Conservation (phyloP, 1,140 invertebrate genomes). For the Apis florea region DNA sequence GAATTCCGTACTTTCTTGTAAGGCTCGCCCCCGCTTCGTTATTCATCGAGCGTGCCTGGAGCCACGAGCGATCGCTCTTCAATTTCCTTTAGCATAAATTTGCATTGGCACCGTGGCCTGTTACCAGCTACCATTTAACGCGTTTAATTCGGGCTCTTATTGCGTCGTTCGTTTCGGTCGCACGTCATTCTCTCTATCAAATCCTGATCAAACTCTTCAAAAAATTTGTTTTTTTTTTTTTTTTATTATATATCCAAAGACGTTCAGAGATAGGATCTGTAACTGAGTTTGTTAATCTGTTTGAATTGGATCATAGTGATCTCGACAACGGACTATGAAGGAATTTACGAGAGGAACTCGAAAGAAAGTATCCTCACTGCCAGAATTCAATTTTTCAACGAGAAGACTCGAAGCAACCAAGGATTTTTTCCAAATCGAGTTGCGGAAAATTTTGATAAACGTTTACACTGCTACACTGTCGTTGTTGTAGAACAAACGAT, state of each 20-base stretch:
- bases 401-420: background rate
- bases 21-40: conserved; percentile 32
- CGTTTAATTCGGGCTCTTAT: conserved; percentile 25
- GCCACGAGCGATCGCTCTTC: conserved; percentile 55
- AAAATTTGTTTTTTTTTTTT: too few relatives aligned
- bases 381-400: conserved; percentile 14
- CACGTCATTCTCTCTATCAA: conserved; percentile 32
- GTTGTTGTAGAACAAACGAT: background rate
- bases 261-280: background rate
- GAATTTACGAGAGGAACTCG: background rate
- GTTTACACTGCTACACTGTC: background rate
- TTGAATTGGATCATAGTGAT: too few relatives aligned
- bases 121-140: conserved; percentile 35
- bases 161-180: conserved; percentile 41
- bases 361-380: conserved; percentile 21
- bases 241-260: too few relatives aligned
- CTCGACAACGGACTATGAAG: background rate
- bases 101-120: conserved; percentile 55
- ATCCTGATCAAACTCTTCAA: background rate
- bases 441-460: background rate
- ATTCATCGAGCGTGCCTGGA: conserved; percentile 51
- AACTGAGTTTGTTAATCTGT: too few relatives aligned
- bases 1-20: conserved; percentile 31
- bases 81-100: conserved; percentile 69
- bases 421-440: background rate